These are phyloP conservation scores for Macrophya annulata DNA, from an alignment of 2,888 invertebrate genomes.

Conservation along the genomic window DNA sequence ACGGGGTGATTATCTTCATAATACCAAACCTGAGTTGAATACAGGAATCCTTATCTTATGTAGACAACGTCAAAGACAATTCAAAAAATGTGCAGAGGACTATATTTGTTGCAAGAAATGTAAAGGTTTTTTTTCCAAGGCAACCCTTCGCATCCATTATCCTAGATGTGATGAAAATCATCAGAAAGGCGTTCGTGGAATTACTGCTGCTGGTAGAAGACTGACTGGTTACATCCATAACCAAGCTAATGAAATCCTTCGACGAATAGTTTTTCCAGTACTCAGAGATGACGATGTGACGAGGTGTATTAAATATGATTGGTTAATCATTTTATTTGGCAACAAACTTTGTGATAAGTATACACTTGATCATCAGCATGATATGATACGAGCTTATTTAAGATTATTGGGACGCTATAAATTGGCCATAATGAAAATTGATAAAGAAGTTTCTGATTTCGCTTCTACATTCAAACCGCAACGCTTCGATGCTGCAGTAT, in stretches of 20 bases:
- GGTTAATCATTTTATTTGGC: conserved; percentile 50
- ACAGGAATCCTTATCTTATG: conserved; percentile 33
- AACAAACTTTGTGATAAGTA: conserved; percentile 58
- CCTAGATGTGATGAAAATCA: conserved; percentile 54
- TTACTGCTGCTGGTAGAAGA: conserved; percentile 51
- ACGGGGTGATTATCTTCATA: conserved; percentile 35
- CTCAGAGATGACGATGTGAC: conserved; percentile 54
- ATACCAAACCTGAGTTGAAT: conserved; percentile 42
- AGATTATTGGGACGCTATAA: conserved; percentile 51
- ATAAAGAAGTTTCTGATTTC: conserved; percentile 38
- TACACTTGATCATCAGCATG: conserved; percentile 52
- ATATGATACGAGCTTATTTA: conserved; percentile 52
- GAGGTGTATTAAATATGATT: conserved; percentile 52
- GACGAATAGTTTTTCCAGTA: conserved; percentile 50
- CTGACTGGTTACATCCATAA: conserved; percentile 48
- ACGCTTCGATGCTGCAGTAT: conserved; percentile 40
- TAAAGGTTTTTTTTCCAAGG: conserved; percentile 57
- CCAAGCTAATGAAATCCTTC: conserved; percentile 44
- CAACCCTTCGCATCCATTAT: conserved; percentile 56
- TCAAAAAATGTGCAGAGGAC: conserved; percentile 9
- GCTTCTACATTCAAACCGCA: conserved; percentile 43
- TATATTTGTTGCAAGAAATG: conserved; percentile 52
- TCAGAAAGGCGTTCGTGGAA: conserved; percentile 53
- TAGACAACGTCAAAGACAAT: conserved; percentile 33
- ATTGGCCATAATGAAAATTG: conserved; percentile 47